Conservation (phyloP, 2,797 vertebrate species). For the Potorous gilbertii region DNA sequence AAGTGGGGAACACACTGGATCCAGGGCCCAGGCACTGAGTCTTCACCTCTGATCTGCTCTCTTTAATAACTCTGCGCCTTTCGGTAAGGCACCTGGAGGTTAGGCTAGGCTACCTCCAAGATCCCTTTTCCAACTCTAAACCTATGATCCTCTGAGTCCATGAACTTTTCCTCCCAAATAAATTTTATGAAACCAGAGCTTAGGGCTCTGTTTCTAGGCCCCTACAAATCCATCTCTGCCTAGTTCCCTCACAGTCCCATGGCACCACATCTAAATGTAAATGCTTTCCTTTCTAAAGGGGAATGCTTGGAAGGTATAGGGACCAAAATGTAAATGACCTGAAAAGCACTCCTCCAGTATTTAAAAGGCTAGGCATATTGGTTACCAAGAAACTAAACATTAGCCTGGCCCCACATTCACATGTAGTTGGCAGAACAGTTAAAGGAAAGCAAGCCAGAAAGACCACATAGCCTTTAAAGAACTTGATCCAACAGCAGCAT, state of each 20-base stretch:
- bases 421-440: constrained; percentile 31
- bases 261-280: constrained; percentile 47
- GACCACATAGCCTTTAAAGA: constrained; percentile 56
- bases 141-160: background rate
- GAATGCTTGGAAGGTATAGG: constrained; percentile 56
- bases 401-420: constrained; percentile 52
- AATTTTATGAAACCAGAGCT: background rate
- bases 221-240: background rate
- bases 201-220: background rate
- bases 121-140: background rate
- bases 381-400: constrained; percentile 48
- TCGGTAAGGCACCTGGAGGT: background rate
- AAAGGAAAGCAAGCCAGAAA: constrained; percentile 57
- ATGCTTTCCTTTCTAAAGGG: constrained; percentile 53
- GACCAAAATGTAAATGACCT: constrained; percentile 53
- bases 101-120: background rate
- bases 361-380: constrained; percentile 48
- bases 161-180: constrained; percentile 20
- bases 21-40: background rate
- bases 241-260: constrained; percentile 22
- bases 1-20: background rate
- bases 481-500: constrained; percentile 65
- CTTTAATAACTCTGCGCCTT: background rate
- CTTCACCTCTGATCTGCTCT: background rate
- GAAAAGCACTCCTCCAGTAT: constrained; percentile 45